Conservation (phyloP, 2,888 invertebrate species). For the Caradrina kadenii region DNA sequence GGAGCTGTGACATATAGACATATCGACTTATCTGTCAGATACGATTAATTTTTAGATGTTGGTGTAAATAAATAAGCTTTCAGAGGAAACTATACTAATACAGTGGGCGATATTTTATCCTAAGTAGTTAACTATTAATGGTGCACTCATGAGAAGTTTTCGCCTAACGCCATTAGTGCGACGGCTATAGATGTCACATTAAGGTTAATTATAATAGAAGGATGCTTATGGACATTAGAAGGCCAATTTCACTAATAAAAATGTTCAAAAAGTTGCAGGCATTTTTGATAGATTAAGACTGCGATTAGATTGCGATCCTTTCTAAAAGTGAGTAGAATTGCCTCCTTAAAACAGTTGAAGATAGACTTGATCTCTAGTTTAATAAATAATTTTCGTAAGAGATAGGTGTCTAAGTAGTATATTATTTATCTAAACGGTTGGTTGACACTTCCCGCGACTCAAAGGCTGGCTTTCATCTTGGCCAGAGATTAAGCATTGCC, state of each 20-base stretch:
- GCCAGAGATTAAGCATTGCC: too few species aligned
- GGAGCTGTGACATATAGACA: constrained; percentile 72
- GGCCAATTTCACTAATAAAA: too few species aligned
- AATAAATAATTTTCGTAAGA: too few species aligned
- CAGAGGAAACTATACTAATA: constrained; percentile 48
- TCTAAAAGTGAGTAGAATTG: too few species aligned
- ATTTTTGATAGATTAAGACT: too few species aligned
- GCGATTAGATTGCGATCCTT: too few species aligned
- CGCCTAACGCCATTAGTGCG: constrained; percentile 54
- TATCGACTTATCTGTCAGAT: constrained; percentile 77
- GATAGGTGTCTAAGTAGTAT: too few species aligned
- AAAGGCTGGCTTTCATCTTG: too few species aligned
- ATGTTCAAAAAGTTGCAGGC: too few species aligned
- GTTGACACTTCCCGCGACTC: too few species aligned
- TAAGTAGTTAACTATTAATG: constrained; percentile 60
- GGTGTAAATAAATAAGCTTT: constrained; percentile 53
- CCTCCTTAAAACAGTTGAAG: constrained; percentile 8
- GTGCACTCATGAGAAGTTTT: constrained; percentile 53
- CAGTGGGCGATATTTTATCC: constrained; percentile 59
- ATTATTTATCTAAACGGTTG: too few species aligned
- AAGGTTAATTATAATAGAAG: constrained; percentile 48
- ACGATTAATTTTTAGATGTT: constrained; percentile 71
- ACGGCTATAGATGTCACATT: constrained; percentile 49
- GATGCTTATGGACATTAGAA: constrained; percentile 40
- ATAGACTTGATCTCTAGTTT: too few species aligned